These are phyloP conservation scores for Suricata suricatta DNA, from an alignment of 2,113 vertebrate genomes.

Conservation along the genomic window DNA sequence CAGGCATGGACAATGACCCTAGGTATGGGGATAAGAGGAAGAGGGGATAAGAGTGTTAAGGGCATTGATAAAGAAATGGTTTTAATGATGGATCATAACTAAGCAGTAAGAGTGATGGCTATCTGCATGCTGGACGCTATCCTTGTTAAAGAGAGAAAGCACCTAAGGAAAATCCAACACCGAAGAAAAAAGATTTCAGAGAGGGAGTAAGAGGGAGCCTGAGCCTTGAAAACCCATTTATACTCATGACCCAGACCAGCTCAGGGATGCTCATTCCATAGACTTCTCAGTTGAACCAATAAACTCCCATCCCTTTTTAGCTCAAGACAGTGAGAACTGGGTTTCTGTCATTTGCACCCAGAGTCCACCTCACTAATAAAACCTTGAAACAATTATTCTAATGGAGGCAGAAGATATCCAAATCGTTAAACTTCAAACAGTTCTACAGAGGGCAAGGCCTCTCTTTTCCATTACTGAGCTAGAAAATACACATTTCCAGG, in stretches of 20 bases:
- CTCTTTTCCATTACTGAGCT: neutral
- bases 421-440: neutral
- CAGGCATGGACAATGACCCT: neutral
- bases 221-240: neutral
- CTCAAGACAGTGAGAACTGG: neutral
- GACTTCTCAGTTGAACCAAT: neutral
- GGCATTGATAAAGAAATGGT: neutral
- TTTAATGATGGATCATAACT: neutral
- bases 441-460: neutral
- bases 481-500: neutral
- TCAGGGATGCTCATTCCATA: neutral
- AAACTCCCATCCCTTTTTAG: neutral
- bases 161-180: neutral
- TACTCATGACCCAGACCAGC: neutral
- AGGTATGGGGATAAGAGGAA: too few relatives aligned
- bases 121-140: neutral
- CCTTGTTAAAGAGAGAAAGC: neutral
- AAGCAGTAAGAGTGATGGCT: neutral
- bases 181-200: neutral
- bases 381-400: neutral
- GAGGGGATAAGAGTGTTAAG: neutral
- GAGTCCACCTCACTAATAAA: neutral
- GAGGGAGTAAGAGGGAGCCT: rapidly evolving
- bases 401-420: neutral
- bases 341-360: neutral